Evolutionary conservation across 2,113 vertebrate genomes (phyloP).

Genomic region (Pyxicephalus adspersus): DNA sequence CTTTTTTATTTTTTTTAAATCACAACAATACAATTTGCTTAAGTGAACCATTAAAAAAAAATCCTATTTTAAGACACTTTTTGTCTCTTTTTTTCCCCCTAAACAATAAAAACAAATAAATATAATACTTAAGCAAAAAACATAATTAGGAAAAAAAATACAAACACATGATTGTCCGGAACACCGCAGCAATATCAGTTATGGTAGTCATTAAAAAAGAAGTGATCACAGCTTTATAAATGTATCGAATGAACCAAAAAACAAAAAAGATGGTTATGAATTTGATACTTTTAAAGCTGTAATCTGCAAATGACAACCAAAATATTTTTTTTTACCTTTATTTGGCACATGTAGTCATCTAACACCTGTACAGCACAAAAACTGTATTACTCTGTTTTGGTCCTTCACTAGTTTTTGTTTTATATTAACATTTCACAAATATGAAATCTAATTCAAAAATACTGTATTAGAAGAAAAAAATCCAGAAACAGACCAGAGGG

Average conservation of each 20-base stretch:
- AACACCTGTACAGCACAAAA: conserved; percentile 80
- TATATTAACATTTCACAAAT: conserved; percentile 89
- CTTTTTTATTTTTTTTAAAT: conserved; percentile 14
- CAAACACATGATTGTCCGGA: conserved; percentile 88
- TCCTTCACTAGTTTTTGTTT: conserved; percentile 88
- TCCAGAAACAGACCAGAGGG: conserved; percentile 71
- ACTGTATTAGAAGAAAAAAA: conserved; percentile 88
- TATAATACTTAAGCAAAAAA: conserved; percentile 55
- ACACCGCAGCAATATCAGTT: conserved; percentile 65
- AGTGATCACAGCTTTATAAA: conserved; percentile 39
- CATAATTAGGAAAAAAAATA: conserved; percentile 61
- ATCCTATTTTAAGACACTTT: conserved; percentile 59
- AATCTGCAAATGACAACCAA: conserved; percentile 52
- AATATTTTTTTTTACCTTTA: conserved; percentile 67
- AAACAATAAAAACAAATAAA: conserved; percentile 69
- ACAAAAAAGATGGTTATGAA: not conserved
- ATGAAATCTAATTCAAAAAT: conserved; percentile 77
- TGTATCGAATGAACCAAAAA: not conserved
- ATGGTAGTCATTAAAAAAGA: conserved; percentile 31
- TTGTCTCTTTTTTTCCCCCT: conserved; percentile 51
- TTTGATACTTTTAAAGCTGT: conserved; percentile 26
- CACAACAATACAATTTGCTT: conserved; percentile 25
- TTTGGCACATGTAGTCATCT: conserved; percentile 86
- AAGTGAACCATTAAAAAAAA: conserved; percentile 45
- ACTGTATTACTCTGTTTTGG: conserved; percentile 86